A percentile compares a stretch with the other conserved stretches of the same genome.
Evolutionary conservation across 1,140 invertebrate species (phyloP).

Genomic region (Ceratina calcarata): DNA sequence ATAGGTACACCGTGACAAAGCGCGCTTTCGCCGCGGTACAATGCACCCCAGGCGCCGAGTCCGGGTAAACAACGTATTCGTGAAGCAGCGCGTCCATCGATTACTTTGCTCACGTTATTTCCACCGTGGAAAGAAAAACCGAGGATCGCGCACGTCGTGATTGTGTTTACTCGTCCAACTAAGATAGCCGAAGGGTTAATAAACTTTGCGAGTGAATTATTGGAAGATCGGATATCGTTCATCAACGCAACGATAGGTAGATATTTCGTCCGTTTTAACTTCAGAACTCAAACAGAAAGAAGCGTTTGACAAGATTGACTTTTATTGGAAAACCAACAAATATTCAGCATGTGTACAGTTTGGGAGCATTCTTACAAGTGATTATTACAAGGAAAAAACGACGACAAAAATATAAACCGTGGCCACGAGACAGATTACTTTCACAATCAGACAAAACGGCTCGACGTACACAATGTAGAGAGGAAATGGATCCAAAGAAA

Average conservation of each 20-base stretch:
- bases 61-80: slow-evolving; percentile 23
- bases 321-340: too few relatives aligned
- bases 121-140: not conserved
- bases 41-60: slow-evolving; percentile 13
- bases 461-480: not conserved
- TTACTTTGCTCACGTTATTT: slow-evolving; percentile 16
- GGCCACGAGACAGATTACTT: too few relatives aligned
- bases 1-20: slow-evolving; percentile 56
- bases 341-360: too few relatives aligned
- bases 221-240: not conserved
- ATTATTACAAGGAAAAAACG: too few relatives aligned
- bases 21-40: slow-evolving; percentile 42
- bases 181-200: not conserved
- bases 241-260: not conserved
- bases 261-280: too few relatives aligned
- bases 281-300: too few relatives aligned
- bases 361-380: too few relatives aligned
- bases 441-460: too few relatives aligned
- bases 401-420: too few relatives aligned
- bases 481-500: not conserved
- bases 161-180: not conserved
- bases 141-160: not conserved
- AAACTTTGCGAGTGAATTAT: not conserved
- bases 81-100: slow-evolving; percentile 12
- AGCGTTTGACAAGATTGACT: too few relatives aligned